Base-by-base conservation (phyloP, 2,113 vertebrate genomes). In the Vireo altiloquus region DNA sequence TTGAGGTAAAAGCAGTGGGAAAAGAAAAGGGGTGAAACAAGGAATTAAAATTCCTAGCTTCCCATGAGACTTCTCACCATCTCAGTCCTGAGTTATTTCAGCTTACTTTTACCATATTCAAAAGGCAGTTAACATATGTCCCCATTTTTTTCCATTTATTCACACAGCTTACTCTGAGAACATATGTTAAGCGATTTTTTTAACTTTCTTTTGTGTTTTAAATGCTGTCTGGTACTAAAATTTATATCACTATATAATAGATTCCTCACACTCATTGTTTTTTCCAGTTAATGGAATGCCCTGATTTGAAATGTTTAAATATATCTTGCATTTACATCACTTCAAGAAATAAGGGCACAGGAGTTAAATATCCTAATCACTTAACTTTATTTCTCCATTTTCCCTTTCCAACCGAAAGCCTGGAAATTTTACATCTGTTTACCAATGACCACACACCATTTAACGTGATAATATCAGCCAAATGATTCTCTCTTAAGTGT, bases 341-440 rank as follows among this genome's bases (percentile, higher is more conserved):
- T 81, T 90, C 14, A 71, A 71, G 40, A 92, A 88, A 52, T 40
- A 77, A 47, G 18, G 46, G 10, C 20, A 71, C 11, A 52, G 10
- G 25, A 64, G 15, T 60, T 63, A 68, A 92, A 83, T 14, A 63
- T 68, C 6, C 4, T 56, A 10, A 64, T 78, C 59, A 63, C 15
- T 76, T 78, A 68, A 69, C 9, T 85, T 93, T 80, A 82, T 83
- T 93, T 94, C 54, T 59, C 22, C 31, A 37, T 88, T 90, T 92
- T 79, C 5, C 17, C 75, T 90, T 92, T 90, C 70, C n/a, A 71
- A 2, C 49, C 60, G 40, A 89, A 90, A 90, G 47, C 8, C 35
- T 93, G 28, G 30, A 88, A 87, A 52, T 90, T 93, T 93, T 94
- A 71, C 71, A 78, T 86, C 68, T 96, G 76, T 95, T 94, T 97